phyloP scores from a whole-genome alignment of 2,797 vertebrate genomes.

The Anniella stebbinsi region DNA sequence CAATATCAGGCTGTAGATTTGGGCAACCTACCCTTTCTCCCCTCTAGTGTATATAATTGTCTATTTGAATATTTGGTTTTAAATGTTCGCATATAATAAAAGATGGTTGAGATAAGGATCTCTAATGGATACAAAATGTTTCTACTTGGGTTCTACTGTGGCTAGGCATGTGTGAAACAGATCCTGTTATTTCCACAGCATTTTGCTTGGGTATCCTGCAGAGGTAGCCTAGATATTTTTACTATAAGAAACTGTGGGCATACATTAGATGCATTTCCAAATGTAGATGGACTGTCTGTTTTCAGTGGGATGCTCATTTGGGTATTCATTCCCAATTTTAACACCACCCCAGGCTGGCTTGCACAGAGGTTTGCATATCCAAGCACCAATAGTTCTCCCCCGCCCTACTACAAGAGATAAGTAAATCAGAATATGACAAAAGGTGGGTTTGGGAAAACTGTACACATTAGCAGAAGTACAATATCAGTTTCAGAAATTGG shows the following conservation, averaged over 20 bases:
- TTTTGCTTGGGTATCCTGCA: neutral
- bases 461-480: neutral
- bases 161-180: neutral
- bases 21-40: no score
- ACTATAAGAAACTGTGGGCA: neutral
- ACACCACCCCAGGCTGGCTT: neutral
- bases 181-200: neutral
- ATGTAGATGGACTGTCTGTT: neutral
- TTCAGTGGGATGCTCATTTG: neutral
- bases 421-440: neutral
- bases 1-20: neutral
- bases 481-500: neutral
- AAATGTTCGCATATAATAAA: neutral
- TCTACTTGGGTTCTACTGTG: neutral
- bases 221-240: neutral
- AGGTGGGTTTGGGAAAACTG: neutral
- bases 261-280: neutral
- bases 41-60: neutral
- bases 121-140: neutral
- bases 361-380: neutral
- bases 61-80: neutral
- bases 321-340: neutral
- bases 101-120: neutral
- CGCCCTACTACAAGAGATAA: neutral
- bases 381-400: neutral